These are phyloP conservation scores for Limanda limanda DNA, from an alignment of 2,113 vertebrate species.

Conservation along the genomic window DNA sequence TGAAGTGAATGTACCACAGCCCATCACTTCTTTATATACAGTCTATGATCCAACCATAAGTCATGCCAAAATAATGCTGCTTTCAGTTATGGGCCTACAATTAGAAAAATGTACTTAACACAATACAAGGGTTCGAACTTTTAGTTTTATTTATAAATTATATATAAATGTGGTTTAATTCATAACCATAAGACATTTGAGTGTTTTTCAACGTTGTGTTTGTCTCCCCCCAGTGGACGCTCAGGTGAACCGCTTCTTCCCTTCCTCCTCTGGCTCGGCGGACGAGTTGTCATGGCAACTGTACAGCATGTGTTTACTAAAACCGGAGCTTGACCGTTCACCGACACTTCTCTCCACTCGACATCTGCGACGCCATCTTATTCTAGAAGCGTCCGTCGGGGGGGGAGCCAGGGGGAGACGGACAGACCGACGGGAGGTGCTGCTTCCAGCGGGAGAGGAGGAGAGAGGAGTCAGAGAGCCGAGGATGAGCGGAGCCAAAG, in stretches of 20 bases:
- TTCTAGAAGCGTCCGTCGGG: not conserved
- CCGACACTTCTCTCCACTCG: conserved; percentile 75
- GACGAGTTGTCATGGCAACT: conserved; percentile 77
- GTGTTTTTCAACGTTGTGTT: not conserved
- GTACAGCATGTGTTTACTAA: conserved; percentile 71
- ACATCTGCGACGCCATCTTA: conserved; percentile 76
- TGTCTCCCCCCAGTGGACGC: conserved; percentile 50
- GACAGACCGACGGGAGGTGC: not conserved
- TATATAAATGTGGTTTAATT: not conserved
- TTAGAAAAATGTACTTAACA: too few species aligned
- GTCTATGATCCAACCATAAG: too few species aligned
- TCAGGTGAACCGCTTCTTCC: not conserved
- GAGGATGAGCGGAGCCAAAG: conserved; percentile 87
- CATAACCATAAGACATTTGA: not conserved
- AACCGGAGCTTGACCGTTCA: conserved; percentile 66
- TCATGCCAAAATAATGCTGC: too few species aligned
- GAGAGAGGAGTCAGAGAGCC: not conserved
- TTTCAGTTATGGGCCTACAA: too few species aligned
- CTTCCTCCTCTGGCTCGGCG: conserved; percentile 7
- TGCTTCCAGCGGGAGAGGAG: not conserved
- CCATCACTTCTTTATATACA: too few species aligned
- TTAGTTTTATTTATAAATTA: too few species aligned
- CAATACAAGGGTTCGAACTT: too few species aligned
- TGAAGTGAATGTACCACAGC: too few species aligned
- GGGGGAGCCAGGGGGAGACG: not conserved